Percentiles rank a stretch among this genome's conserved stretches.
These are phyloP conservation scores for Meles meles DNA, from an alignment of 2,113 vertebrate species.

Conservation along the genomic window DNA sequence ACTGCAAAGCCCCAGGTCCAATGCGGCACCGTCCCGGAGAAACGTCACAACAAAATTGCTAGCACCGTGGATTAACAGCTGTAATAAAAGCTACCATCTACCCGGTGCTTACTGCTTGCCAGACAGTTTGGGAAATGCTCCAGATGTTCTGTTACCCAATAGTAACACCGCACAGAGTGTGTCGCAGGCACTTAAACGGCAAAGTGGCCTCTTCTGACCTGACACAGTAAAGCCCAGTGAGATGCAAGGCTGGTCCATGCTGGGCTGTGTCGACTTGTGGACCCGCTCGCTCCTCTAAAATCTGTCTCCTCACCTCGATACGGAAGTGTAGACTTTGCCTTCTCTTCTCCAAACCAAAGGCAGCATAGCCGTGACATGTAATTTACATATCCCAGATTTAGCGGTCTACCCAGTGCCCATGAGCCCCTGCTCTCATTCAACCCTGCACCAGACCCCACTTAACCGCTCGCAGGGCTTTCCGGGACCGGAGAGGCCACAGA, in stretches of 20 bases:
- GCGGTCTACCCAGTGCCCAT: too few relatives aligned
- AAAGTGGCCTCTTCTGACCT: neutral
- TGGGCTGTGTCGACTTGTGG: neutral
- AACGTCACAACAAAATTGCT: neutral
- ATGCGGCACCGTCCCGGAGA: neutral
- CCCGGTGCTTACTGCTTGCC: neutral
- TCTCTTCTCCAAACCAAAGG: neutral
- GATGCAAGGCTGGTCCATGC: neutral
- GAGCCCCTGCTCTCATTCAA: neutral
- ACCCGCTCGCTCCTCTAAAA: neutral
- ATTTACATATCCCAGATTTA: neutral
- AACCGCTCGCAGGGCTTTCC: neutral
- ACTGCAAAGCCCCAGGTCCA: too few relatives aligned
- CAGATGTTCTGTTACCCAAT: accelerated
- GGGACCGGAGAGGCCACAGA: neutral
- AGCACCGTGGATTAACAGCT: neutral
- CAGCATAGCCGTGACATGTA: neutral
- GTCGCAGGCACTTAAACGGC: neutral
- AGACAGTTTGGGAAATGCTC: neutral
- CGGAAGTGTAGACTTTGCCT: neutral
- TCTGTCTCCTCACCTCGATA: neutral
- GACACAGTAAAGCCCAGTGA: neutral
- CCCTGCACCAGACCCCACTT: neutral
- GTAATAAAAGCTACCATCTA: accelerated
- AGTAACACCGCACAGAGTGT: neutral